phyloP scores from a whole-genome alignment of 2,888 invertebrate species.

The Maniola hyperantus region DNA sequence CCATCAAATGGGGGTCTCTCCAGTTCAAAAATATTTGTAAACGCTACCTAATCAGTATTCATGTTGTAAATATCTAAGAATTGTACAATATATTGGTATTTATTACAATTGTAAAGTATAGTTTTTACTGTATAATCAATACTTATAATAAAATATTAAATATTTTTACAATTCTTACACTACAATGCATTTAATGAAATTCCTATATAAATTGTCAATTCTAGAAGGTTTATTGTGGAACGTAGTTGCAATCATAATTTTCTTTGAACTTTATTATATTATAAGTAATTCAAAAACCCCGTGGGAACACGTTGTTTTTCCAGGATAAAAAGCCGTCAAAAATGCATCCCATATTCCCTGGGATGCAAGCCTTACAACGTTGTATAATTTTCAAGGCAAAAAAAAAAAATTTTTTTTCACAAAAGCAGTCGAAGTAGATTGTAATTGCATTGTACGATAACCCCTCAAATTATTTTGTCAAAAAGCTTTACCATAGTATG shows the following conservation, averaged over 20 bases:
- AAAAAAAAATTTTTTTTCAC: too few relatives aligned
- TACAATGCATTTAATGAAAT: background rate
- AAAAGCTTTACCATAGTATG: background rate
- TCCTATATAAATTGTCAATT: background rate
- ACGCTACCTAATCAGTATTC: slow-evolving; percentile 33
- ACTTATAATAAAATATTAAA: too few relatives aligned
- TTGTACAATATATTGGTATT: slow-evolving; percentile 1
- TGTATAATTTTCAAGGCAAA: too few relatives aligned
- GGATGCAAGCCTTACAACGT: too few relatives aligned
- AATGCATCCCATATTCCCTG: too few relatives aligned
- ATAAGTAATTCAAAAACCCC: too few relatives aligned
- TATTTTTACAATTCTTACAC: slow-evolving; percentile 2
- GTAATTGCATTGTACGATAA: background rate
- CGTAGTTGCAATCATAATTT: background rate
- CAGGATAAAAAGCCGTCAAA: too few relatives aligned
- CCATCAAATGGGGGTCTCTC: slow-evolving; percentile 23
- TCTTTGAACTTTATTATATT: background rate
- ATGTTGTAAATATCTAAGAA: slow-evolving; percentile 9
- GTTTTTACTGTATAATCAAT: background rate
- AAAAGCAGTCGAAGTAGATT: background rate
- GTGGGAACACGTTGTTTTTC: too few relatives aligned
- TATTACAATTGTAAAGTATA: background rate
- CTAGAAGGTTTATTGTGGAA: background rate
- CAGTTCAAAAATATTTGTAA: slow-evolving; percentile 24
- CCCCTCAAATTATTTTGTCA: background rate